Conservation (phyloP, 2,797 vertebrate genomes). For the Sebastolobus alascanus region DNA sequence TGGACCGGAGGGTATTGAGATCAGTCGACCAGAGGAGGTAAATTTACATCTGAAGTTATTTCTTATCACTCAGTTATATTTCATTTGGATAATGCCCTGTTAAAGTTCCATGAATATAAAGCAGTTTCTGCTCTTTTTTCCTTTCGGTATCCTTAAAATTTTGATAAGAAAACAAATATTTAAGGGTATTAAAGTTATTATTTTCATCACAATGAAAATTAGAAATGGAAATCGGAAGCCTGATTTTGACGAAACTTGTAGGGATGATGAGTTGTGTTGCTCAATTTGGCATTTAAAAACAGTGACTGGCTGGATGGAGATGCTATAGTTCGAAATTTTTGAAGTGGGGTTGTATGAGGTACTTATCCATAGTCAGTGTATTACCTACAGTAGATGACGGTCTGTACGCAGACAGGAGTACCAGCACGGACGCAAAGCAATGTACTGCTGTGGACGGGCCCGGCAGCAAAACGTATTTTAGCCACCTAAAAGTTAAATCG, state of each 20-base stretch:
- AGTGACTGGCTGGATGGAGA: neutral
- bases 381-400: too few relatives aligned
- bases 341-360: too few relatives aligned
- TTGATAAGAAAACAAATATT: neutral
- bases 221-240: neutral
- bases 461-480: too few relatives aligned
- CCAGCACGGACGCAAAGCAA: too few relatives aligned
- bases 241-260: neutral
- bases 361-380: too few relatives aligned
- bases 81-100: neutral
- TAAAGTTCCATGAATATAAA: neutral
- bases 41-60: neutral
- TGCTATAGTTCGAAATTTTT: neutral
- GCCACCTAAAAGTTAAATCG: too few relatives aligned
- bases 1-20: slow-evolving; percentile 82
- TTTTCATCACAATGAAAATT: neutral
- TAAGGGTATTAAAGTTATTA: neutral
- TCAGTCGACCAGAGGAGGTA: slow-evolving; percentile 84
- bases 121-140: neutral
- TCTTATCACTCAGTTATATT: neutral
- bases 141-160: neutral
- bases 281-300: neutral
- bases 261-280: neutral
- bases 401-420: too few relatives aligned
- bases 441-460: too few relatives aligned